These are phyloP conservation scores for Chitala chitala DNA, from an alignment of 2,113 vertebrate species.

Conservation along the genomic window DNA sequence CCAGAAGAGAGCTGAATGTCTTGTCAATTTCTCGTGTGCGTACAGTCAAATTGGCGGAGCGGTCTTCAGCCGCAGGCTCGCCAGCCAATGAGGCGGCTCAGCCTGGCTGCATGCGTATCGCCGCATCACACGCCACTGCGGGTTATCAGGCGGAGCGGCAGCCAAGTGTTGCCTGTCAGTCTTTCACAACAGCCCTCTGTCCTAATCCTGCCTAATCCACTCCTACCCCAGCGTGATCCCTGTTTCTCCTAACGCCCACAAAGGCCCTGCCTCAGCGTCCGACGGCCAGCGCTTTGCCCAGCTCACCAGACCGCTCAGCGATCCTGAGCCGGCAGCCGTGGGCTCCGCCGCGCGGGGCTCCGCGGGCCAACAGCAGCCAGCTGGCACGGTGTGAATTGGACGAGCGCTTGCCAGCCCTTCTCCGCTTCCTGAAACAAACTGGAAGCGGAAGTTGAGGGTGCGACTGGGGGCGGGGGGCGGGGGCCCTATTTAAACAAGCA, in stretches of 20 bases:
- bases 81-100: too few species aligned
- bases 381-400: not conserved
- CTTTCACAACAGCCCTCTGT: not conserved
- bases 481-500: not conserved
- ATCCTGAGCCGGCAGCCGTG: not conserved
- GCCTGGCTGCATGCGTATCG: too few species aligned
- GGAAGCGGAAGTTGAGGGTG: too few species aligned
- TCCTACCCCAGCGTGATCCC: not conserved
- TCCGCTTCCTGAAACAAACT: conserved; percentile 1
- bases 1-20: too few species aligned
- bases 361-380: not conserved
- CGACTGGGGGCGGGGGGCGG: not conserved
- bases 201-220: conserved; percentile 10
- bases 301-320: not conserved
- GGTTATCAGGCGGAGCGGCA: not conserved
- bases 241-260: not conserved
- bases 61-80: too few species aligned
- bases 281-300: not conserved
- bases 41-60: too few species aligned
- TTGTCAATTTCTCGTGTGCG: too few species aligned
- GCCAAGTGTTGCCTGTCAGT: too few species aligned
- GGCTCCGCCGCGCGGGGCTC: too few species aligned
- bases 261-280: not conserved
- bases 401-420: not conserved
- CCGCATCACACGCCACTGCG: not conserved